Conservation (phyloP, 1,140 invertebrate genomes). For the Physella acuta region DNA sequence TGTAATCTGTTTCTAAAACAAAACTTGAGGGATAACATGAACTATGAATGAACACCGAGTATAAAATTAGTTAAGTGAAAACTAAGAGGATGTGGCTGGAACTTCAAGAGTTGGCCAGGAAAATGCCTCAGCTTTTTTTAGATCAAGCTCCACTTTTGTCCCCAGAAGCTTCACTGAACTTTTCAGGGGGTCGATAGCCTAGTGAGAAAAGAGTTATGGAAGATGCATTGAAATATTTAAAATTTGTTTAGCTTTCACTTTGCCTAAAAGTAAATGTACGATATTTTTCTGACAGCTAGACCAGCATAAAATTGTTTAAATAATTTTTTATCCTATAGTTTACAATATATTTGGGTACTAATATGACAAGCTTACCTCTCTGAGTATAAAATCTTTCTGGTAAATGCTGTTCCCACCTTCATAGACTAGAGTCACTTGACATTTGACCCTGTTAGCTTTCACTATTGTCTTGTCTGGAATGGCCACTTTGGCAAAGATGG, state of each 20-base stretch:
- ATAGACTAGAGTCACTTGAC: slow-evolving; percentile 78
- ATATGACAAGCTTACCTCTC: slow-evolving; percentile 80
- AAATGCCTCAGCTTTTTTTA: slow-evolving; percentile 82
- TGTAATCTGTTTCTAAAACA: no score
- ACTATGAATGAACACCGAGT: no score
- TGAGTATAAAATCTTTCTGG: slow-evolving; percentile 78
- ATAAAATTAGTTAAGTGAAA: no score
- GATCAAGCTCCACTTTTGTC: slow-evolving; percentile 93
- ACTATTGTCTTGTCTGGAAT: slow-evolving; percentile 75
- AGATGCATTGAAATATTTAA: not conserved
- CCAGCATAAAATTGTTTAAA: not conserved
- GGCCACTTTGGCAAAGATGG: slow-evolving; percentile 89
- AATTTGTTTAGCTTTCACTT: not conserved
- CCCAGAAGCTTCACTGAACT: slow-evolving; percentile 79
- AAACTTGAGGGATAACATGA: no score
- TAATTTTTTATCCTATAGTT: not conserved
- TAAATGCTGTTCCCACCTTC: slow-evolving; percentile 71
- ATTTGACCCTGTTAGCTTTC: slow-evolving; percentile 80
- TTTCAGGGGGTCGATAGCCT: slow-evolving; percentile 61
- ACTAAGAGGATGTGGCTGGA: no score
- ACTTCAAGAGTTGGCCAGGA: slow-evolving; percentile 68
- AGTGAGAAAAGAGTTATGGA: slow-evolving; percentile 26
- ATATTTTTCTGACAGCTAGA: no score
- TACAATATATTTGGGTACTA: not conserved
- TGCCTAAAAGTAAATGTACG: not conserved